Evolutionary conservation across 2,888 invertebrate species (phyloP), one percentile per base, ranked within the genome.

Genomic region (Drosophila cognata): DNA sequence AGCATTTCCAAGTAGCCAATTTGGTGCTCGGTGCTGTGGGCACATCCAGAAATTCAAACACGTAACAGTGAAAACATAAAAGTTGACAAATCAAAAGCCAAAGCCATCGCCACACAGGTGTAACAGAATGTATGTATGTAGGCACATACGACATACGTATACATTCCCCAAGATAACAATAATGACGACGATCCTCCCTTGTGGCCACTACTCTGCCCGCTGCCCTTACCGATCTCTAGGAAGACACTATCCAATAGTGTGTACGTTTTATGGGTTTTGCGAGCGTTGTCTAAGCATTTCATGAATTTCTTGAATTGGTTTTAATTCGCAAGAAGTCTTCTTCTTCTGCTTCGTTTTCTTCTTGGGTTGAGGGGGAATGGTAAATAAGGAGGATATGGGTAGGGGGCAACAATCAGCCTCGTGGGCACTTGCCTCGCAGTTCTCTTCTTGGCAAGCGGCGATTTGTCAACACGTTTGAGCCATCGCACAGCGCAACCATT

Each of bases 21-120:
- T 33, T 69, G 70, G 46, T 67, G 38, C 10, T 21, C 6, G 18
- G 29, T 35, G 21, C 33, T 36, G 43, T 28, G 28, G 31, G 13
- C 31, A 50, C 33, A 56, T 81, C 71, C 72, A 46, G 53, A 72
- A 86, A 69, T 85, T 86, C 69, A 81, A 63, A 81, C 91, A 91
- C 91, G 91, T 91, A 91, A 83, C 68, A 48, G 48, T 83, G 66
- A 69, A 79, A 85, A 88, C 90, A 91, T 91, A 90, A 90, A 91
- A 90, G 71, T 89, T 86, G 78, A 84, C 88, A 80, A 89, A 84
- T 79, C 77, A 68, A 84, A 77, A 65, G 33, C 68, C 46, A 62
- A 35, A 75, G 60, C 59, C 55, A 65, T 52, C 56, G 36, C 57
- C 70, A 41, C 58, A 58, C 63, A 64, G 41, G 46, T 50, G 55